Conservation (phyloP, 2,797 vertebrate genomes). For the Danio tinwini region DNA sequence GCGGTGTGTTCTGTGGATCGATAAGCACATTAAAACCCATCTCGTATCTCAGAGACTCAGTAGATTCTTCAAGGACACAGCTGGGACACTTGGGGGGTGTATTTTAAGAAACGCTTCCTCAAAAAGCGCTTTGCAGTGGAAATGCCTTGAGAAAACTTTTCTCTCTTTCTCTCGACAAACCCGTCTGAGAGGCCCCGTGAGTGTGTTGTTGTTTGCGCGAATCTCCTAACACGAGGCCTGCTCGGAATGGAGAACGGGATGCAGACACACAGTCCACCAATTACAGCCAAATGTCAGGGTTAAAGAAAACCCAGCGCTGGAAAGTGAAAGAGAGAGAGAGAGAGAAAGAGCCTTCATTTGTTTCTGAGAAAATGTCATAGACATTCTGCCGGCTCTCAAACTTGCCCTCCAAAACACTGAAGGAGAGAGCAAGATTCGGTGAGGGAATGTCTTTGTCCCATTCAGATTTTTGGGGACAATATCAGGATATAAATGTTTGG, state of each 20-base stretch:
- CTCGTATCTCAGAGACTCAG: neutral
- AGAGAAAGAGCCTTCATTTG: conserved; percentile 44
- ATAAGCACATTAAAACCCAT: conserved; percentile 19
- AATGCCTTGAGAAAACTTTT: conserved; percentile 28
- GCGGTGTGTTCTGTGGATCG: conserved; percentile 25
- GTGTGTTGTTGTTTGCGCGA: neutral
- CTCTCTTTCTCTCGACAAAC: neutral
- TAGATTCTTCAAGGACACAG: conserved; percentile 21
- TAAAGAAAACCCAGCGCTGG: conserved; percentile 37
- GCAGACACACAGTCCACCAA: conserved; percentile 43
- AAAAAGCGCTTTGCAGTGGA: conserved; percentile 15
- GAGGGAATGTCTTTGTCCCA: neutral
- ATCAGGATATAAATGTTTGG: too few relatives aligned
- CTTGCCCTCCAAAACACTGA: neutral
- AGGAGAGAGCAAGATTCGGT: neutral
- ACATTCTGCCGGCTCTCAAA: conserved; percentile 29
- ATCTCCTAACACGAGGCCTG: conserved; percentile 30
- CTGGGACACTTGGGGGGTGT: neutral
- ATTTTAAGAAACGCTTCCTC: conserved; percentile 20
- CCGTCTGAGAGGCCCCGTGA: neutral
- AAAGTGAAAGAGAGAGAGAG: neutral
- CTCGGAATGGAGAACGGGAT: conserved; percentile 16
- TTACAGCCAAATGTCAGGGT: conserved; percentile 57
- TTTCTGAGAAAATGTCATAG: conserved; percentile 50
- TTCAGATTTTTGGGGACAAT: conserved; percentile 3